Base-by-base conservation (phyloP, 2,113 vertebrate species). In the Callipepla californica region DNA sequence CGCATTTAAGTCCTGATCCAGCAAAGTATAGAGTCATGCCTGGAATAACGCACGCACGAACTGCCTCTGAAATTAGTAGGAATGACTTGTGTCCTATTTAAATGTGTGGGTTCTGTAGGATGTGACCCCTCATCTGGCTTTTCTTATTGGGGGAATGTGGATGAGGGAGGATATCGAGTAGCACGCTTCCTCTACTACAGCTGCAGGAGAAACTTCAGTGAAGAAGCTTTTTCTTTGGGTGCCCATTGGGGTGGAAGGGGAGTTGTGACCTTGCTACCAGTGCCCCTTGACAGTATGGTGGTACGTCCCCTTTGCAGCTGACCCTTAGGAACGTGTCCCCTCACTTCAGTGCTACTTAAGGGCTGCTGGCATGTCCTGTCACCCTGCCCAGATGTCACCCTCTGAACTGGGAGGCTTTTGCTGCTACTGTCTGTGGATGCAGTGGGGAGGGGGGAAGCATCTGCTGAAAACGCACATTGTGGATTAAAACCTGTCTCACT, bases 1-100 rank as follows among this genome's bases (percentile, higher is more conserved):
- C 66, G 6, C 66, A 58, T 88, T 93, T 88, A 95, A 94, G 94
- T 84, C 90, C 95, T 84, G 93, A 96, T 95, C 96, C 94, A 92
- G 93, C 90, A 93, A 96, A 95, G 90, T 95, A 88, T 9, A 94
- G 93, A 86, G 3, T 6, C 90, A 16, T 25, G 85, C 73, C 93
- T 96, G 93, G 82, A 75, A 88, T 25, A 40, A 22, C 38, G 76
- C 90, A 77, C 0, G 4, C 90, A 66, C n/a, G 74, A 87, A 20
- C 58, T 51, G 83, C 62, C 62, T 84, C 77, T 65, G 83, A n/a
- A 72, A 75, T 19, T 0, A 0, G 7, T 22, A 74, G 69, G 82
- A 59, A 44, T 19, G 73, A 28, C 87, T 85, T 1, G 1, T 74
- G 67, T 17, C 87, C 80, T 11, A 1, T 32, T 26, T 89, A 50